Conservation (phyloP, 2,797 vertebrate genomes). For the Mormyrops attenuatus region DNA sequence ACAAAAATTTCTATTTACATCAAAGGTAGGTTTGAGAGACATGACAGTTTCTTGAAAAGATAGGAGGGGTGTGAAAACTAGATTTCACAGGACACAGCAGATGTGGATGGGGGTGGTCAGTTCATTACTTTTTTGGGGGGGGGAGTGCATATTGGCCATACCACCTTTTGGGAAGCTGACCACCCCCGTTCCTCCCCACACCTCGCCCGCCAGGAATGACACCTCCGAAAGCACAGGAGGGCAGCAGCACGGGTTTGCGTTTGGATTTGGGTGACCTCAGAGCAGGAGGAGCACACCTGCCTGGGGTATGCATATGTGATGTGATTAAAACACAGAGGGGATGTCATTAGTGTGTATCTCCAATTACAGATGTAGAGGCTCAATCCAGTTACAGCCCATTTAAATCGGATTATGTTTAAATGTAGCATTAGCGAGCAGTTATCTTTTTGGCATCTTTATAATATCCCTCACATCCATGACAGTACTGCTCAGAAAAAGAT, state of each 20-base stretch:
- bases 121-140: not conserved
- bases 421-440: not conserved
- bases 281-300: slow-evolving; percentile 5
- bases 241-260: not conserved
- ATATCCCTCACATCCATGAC: not conserved
- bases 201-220: not conserved
- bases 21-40: not conserved
- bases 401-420: slow-evolving; percentile 19
- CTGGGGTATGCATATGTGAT: not conserved
- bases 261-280: not conserved
- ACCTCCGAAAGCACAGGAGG: not conserved
- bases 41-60: not conserved
- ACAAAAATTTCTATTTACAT: not conserved
- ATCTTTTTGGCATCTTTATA: slow-evolving; percentile 10
- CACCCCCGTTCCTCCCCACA: not conserved
- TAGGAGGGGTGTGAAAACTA: not conserved
- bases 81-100: not conserved
- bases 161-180: not conserved
- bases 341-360: slow-evolving; percentile 15
- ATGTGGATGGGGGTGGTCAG: not conserved
- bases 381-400: slow-evolving; percentile 1
- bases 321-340: not conserved
- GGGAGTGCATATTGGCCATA: not conserved
- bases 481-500: not conserved
- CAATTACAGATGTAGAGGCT: not conserved